These are phyloP conservation scores for Ferrisia virgata DNA, from an alignment of 2,888 invertebrate genomes.

Conservation along the genomic window DNA sequence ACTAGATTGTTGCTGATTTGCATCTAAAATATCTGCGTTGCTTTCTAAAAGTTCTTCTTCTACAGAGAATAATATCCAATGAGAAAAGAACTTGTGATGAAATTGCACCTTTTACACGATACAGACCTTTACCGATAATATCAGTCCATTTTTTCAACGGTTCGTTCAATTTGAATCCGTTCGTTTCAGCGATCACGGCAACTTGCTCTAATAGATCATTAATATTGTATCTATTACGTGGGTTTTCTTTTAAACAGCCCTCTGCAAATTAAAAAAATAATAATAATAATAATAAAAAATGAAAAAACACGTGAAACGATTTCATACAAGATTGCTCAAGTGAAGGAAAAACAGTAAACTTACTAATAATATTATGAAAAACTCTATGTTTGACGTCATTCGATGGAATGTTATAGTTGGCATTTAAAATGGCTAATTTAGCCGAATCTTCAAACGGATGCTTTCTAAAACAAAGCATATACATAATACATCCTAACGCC, in stretches of 20 bases:
- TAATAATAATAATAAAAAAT: neutral
- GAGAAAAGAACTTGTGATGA: neutral
- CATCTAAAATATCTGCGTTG: neutral
- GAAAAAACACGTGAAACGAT: neutral
- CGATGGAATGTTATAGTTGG: conserved; percentile 82
- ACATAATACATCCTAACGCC: conserved; percentile 95
- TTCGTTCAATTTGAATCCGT: conserved; percentile 76
- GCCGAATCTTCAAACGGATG: conserved; percentile 96
- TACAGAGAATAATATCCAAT: neutral
- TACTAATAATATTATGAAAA: conserved; percentile 86
- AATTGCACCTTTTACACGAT: neutral
- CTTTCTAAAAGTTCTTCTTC: neutral
- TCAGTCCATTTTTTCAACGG: conserved; percentile 61
- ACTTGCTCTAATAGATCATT: conserved; percentile 77
- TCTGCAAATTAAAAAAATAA: conserved; percentile 56
- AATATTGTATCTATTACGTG: conserved; percentile 65
- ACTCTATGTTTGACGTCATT: conserved; percentile 76
- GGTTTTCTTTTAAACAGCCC: conserved; percentile 79
- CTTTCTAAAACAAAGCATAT: conserved; percentile 83
- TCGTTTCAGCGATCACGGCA: conserved; percentile 83
- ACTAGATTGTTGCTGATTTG: conserved; percentile 12
- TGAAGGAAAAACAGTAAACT: conserved; percentile 52
- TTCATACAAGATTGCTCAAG: neutral
- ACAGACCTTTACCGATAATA: conserved; percentile 13
- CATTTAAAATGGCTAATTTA: conserved; percentile 93